phyloP scores from a whole-genome alignment of 1,140 invertebrate genomes.

The Melitaea cinxia region DNA sequence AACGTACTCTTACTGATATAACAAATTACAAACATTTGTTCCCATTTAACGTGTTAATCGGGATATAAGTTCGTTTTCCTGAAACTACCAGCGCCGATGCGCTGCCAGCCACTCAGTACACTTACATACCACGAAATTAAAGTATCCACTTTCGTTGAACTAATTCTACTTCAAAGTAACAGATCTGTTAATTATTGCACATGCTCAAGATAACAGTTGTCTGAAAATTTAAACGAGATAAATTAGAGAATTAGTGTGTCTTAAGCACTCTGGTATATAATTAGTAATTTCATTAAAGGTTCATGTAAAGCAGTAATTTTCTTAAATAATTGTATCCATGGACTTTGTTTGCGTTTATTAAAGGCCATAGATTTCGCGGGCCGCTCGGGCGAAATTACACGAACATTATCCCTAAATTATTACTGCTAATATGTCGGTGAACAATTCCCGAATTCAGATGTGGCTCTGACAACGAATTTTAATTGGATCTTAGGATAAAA shows the following conservation, averaged over 20 bases:
- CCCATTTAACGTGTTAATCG: constrained; percentile 5
- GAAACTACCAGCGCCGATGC: constrained; percentile 3
- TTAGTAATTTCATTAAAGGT: constrained; percentile 28
- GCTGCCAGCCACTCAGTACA: background rate
- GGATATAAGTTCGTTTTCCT: constrained; percentile 12
- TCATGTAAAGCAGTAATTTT: constrained; percentile 63
- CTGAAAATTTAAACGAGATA: too few species aligned
- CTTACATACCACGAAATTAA: constrained; percentile 18
- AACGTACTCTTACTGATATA: background rate
- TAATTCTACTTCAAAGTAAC: background rate
- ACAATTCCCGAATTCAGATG: constrained; percentile 48
- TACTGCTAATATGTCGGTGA: constrained; percentile 74
- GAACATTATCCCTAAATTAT: constrained; percentile 78
- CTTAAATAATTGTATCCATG: constrained; percentile 73
- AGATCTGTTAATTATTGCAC: background rate
- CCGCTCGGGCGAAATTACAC: constrained; percentile 65
- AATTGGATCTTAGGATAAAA: constrained; percentile 38
- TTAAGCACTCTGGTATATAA: constrained; percentile 2
- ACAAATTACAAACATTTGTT: constrained; percentile 15
- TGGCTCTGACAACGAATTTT: constrained; percentile 53
- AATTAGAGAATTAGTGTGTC: background rate
- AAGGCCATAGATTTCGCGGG: constrained; percentile 74
- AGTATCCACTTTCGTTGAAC: constrained; percentile 10
- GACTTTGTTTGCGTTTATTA: constrained; percentile 74
- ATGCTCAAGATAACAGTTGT: too few species aligned